phyloP scores from a whole-genome alignment of 2,113 vertebrate genomes.

The Mohoua ochrocephala region DNA sequence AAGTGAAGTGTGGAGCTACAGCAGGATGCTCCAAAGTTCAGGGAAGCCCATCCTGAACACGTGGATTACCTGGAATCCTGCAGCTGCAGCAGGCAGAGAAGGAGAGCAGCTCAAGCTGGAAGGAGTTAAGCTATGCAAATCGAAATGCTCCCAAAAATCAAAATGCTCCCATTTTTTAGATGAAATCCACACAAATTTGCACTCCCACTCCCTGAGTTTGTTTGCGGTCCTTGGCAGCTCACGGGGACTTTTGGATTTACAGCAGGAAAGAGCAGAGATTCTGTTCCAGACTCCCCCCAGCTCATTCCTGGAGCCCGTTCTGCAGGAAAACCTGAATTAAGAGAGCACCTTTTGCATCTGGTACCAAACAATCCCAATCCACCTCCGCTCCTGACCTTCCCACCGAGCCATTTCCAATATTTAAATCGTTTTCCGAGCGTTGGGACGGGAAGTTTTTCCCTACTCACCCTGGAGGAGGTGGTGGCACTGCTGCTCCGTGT shows the following conservation, averaged over 20 bases:
- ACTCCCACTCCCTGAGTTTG: background rate
- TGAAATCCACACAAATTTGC: background rate
- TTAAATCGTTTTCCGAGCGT: background rate
- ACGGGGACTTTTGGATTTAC: background rate
- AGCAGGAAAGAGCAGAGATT: background rate
- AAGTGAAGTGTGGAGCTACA: background rate
- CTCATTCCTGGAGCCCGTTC: background rate
- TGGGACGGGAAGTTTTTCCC: background rate
- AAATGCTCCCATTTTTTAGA: background rate
- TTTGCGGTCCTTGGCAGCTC: background rate
- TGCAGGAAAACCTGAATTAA: background rate
- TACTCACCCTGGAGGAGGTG: conserved; percentile 68
- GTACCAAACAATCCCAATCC: background rate
- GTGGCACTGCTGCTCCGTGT: conserved; percentile 21
- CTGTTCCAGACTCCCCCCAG: background rate
- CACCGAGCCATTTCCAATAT: background rate
- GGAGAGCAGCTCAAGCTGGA: background rate
- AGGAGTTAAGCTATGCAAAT: background rate
- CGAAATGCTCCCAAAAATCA: background rate
- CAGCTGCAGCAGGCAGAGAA: background rate
- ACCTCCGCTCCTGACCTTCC: background rate
- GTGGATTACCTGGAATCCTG: background rate
- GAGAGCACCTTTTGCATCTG: background rate
- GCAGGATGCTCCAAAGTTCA: background rate
- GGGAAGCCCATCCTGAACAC: background rate